phyloP scores from a whole-genome alignment of 2,797 vertebrate genomes.

The Acomys russatus region DNA sequence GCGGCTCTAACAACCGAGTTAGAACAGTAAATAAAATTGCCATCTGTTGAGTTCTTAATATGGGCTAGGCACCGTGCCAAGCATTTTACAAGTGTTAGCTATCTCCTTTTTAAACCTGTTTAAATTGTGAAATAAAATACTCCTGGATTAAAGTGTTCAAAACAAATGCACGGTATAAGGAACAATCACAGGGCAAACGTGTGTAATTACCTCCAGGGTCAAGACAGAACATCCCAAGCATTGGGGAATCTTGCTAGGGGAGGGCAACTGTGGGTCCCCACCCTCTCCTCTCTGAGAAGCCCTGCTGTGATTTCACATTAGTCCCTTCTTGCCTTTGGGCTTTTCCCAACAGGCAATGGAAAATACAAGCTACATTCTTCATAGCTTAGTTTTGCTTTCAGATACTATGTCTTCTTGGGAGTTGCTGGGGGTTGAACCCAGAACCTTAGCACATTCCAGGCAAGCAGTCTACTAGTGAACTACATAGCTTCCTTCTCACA shows the following conservation, averaged over 20 bases:
- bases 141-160: slow-evolving; percentile 80
- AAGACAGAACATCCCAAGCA: slow-evolving; percentile 29
- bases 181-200: slow-evolving; percentile 71
- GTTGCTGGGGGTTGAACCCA: background rate
- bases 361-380: background rate
- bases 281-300: background rate
- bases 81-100: slow-evolving; percentile 82
- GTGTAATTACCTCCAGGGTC: slow-evolving; percentile 25
- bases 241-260: rapidly evolving
- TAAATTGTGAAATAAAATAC: slow-evolving; percentile 82
- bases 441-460: background rate
- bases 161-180: slow-evolving; percentile 77
- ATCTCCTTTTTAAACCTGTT: slow-evolving; percentile 76
- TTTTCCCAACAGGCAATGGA: background rate
- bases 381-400: slow-evolving; percentile 3
- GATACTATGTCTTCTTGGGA: background rate
- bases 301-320: background rate
- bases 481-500: background rate
- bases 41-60: slow-evolving; percentile 84
- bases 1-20: slow-evolving; percentile 75
- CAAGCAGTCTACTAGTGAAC: background rate
- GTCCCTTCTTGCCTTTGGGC: background rate
- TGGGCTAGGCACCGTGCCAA: slow-evolving; percentile 79
- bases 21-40: slow-evolving; percentile 83
- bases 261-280: background rate